phyloP scores from a whole-genome alignment of 2,797 vertebrate species.

The Propithecus deckenii region DNA sequence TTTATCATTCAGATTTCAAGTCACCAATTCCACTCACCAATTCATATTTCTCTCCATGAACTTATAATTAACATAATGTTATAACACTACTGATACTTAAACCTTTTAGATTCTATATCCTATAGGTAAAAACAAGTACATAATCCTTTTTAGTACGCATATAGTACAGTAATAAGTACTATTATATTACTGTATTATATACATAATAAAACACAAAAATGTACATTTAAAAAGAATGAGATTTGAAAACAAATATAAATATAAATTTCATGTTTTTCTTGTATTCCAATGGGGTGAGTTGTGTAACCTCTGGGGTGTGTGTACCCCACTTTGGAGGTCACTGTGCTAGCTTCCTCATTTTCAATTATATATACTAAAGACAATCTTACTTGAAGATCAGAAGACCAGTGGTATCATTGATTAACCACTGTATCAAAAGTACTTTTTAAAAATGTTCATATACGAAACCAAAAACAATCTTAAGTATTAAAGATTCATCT shows the following conservation, averaged over 20 bases:
- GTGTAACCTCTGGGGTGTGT: not conserved
- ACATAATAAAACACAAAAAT: slow-evolving; percentile 17
- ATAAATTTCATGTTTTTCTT: slow-evolving; percentile 6
- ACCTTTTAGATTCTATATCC: not conserved
- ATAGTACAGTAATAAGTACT: not conserved
- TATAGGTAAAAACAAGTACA: not conserved
- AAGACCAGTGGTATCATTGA: not conserved
- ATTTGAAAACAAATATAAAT: not conserved
- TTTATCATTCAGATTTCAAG: not conserved
- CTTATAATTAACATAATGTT: not conserved
- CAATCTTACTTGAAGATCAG: not conserved
- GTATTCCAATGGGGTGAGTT: not conserved
- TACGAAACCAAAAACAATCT: slow-evolving; percentile 39
- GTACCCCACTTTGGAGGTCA: not conserved
- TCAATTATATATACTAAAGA: not conserved
- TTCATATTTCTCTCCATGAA: not conserved
- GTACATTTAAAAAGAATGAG: not conserved
- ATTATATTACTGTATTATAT: not conserved
- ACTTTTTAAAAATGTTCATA: slow-evolving; percentile 50
- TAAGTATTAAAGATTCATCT: not conserved
- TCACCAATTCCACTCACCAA: not conserved
- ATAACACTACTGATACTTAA: not conserved
- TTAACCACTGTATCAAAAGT: not conserved
- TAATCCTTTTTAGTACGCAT: not conserved
- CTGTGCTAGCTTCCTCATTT: not conserved